Evolutionary conservation across 2,113 vertebrate species (phyloP), one percentile per base, ranked within the genome.

Genomic region (Litocranius walleri): DNA sequence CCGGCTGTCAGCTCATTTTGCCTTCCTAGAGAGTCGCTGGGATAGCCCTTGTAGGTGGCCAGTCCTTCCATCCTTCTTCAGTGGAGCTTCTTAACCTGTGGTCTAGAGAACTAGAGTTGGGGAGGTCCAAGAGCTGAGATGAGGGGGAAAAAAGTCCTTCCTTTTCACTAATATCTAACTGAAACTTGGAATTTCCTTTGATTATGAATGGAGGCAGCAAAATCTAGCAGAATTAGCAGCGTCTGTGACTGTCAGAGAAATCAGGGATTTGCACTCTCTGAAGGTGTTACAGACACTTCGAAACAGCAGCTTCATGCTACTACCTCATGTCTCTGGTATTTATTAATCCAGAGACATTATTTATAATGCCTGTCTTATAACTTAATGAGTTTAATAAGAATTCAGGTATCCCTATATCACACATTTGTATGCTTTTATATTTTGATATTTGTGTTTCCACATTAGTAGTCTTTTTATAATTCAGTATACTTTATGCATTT

Each of bases 371-470:
- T n/a, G 33, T 88, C 3, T 59, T 62, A 80, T 57, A 29, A 92
- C 59, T 84, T 78, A 78, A 43, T 77, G 71, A 81, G 17, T 90
- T 67, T 93, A 95, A 36, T 88, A 86, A 91, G 91, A 94, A 82
- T 40, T 33, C 61, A 86, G 27, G 9, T 90, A 54, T 48, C 78
- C 77, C 43, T 48, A 0, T 57, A 29, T 92, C 29, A 74, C 29
- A 85, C 21, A 62, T 85, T 67, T 48, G 23, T 86, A 50, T 57
- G 80, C 54, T 56, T 90, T 87, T 80, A 19, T 91, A 54, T 93
- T 93, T 87, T 94, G 64, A 62, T 12, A 90, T 56, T 83, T 86
- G n/a, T 17, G 62, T 85, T 91, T 95, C n/a, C 81, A 30, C 62
- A 64, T 61, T 62, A 93, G 25, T 56, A 33, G 29, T 88, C 21